phyloP scores from a whole-genome alignment of 2,888 invertebrate species.

The Spilosoma lubricipeda region DNA sequence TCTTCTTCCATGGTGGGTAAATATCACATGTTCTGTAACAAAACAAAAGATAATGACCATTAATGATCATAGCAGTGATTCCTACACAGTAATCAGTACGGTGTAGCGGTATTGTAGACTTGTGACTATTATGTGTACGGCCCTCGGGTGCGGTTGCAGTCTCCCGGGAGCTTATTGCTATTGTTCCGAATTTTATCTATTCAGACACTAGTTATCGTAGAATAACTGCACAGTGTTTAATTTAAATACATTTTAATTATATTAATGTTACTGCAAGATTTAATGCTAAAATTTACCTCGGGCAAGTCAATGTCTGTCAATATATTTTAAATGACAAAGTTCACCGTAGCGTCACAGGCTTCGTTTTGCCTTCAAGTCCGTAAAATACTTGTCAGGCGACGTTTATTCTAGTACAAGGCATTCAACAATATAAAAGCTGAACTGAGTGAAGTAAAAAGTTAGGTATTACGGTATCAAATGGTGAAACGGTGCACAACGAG shows the following conservation, averaged over 20 bases:
- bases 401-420: slow-evolving; percentile 47
- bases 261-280: slow-evolving; percentile 18
- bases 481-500: slow-evolving; percentile 68
- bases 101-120: slow-evolving; percentile 63
- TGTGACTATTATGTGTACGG: slow-evolving; percentile 64
- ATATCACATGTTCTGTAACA: slow-evolving; percentile 83
- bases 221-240: slow-evolving; percentile 41
- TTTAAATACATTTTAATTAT: slow-evolving; percentile 5
- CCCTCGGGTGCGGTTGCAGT: slow-evolving; percentile 58
- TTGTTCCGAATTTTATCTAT: slow-evolving; percentile 64
- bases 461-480: slow-evolving; percentile 58
- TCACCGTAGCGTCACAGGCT: slow-evolving; percentile 56
- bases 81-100: slow-evolving; percentile 62
- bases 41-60: slow-evolving; percentile 54
- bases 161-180: slow-evolving; percentile 70
- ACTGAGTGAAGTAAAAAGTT: slow-evolving; percentile 50
- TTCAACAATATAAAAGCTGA: slow-evolving; percentile 50
- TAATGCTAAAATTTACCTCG: slow-evolving; percentile 29
- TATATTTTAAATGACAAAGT: slow-evolving; percentile 52
- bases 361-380: slow-evolving; percentile 57
- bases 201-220: slow-evolving; percentile 42
- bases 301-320: slow-evolving; percentile 33
- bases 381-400: slow-evolving; percentile 52
- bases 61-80: slow-evolving; percentile 32
- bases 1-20: slow-evolving; percentile 76